A percentile compares a stretch with the other conserved stretches of the same genome.
Conservation (phyloP, 2,888 invertebrate genomes). For the Macaria notata region DNA sequence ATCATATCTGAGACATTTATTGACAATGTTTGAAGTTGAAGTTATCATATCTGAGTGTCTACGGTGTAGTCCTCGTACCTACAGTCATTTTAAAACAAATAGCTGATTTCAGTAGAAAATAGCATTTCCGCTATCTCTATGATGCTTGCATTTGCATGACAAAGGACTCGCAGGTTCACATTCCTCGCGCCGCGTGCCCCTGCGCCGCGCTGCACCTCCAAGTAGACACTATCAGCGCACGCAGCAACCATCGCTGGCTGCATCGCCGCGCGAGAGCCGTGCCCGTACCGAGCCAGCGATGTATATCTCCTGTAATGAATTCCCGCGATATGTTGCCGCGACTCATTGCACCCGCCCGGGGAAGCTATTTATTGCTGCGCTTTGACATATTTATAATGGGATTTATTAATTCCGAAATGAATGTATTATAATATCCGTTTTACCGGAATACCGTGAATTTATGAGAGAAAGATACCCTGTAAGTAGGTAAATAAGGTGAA, state of each 20-base stretch:
- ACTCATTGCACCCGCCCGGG: conserved; percentile 17
- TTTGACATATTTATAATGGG: conserved; percentile 13
- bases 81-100: no score
- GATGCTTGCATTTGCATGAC: conserved; percentile 12
- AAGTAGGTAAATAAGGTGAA: no score
- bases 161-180: conserved; percentile 8
- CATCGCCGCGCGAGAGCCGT: no score
- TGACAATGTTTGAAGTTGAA: no score
- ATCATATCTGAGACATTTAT: no score
- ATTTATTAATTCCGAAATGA: conserved; percentile 7
- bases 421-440: conserved; percentile 4
- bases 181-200: conserved; percentile 9
- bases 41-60: no score
- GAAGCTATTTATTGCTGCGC: conserved; percentile 14
- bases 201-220: no score
- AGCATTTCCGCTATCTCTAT: background rate
- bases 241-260: conserved; percentile 1
- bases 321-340: conserved; percentile 17
- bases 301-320: conserved; percentile 16
- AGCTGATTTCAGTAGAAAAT: background rate
- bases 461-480: no score
- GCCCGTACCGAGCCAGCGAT: no score
- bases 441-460: conserved; percentile 5
- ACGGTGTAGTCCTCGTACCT: no score
- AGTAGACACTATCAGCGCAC: background rate